These are phyloP conservation scores for Eptesicus fuscus DNA, from an alignment of 2,113 vertebrate genomes.

Conservation along the genomic window DNA sequence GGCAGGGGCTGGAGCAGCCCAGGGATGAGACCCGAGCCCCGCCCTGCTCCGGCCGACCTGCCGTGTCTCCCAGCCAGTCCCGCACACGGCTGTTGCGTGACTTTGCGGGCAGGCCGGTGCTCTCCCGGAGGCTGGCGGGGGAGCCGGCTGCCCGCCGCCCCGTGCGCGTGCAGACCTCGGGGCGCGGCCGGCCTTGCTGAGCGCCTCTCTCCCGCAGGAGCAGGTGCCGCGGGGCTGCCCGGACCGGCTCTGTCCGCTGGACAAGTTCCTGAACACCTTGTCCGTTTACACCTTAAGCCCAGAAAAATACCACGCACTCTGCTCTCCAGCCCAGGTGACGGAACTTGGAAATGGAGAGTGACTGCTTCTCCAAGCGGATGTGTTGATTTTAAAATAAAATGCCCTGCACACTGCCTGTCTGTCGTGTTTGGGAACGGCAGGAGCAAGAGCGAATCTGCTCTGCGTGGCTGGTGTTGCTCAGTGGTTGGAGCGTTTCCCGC, in stretches of 20 bases:
- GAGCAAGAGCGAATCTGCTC: not conserved
- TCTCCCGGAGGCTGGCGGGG: too few relatives aligned
- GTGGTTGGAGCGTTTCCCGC: too few relatives aligned
- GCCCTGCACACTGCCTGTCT: not conserved
- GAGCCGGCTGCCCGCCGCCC: too few relatives aligned
- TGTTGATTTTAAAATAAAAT: slow-evolving; percentile 72
- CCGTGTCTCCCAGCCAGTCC: not conserved
- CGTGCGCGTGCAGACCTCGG: too few relatives aligned
- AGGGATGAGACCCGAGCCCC: not conserved
- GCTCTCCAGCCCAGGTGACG: slow-evolving; percentile 70
- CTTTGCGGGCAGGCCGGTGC: not conserved
- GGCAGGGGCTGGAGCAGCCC: not conserved
- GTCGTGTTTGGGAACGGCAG: not conserved
- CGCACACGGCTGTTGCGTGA: not conserved
- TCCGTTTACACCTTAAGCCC: slow-evolving; percentile 80
- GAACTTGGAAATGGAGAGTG: not conserved
- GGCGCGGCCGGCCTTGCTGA: not conserved
- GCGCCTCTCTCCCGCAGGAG: slow-evolving; percentile 80
- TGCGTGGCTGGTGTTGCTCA: too few relatives aligned
- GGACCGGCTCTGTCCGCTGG: slow-evolving; percentile 88
- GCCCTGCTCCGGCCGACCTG: not conserved
- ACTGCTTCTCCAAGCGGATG: not conserved
- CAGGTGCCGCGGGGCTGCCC: slow-evolving; percentile 89
- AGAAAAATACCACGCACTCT: slow-evolving; percentile 84
- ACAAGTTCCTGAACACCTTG: slow-evolving; percentile 87